Conservation (phyloP, 2,888 invertebrate species). For the Megalurothrips usitatus region DNA sequence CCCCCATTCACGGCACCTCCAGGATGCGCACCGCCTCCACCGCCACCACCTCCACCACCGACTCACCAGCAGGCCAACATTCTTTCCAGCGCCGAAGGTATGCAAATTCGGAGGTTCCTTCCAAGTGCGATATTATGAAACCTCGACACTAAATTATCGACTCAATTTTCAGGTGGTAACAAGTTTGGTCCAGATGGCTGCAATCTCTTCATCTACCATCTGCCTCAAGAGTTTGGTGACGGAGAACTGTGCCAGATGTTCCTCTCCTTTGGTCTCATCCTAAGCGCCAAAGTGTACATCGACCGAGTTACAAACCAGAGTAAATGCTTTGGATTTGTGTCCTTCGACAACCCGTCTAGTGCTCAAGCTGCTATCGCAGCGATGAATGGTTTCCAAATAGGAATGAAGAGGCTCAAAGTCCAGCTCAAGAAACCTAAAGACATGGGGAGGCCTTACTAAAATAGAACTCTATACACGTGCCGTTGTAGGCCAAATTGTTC, state of each 20-base stretch:
- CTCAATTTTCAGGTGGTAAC: conserved; percentile 69
- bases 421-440: conserved; percentile 99
- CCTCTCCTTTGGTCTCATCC: conserved; percentile 98
- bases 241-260: conserved; percentile 99
- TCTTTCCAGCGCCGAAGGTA: background rate
- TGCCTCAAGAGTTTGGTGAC: conserved; percentile 99
- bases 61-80: background rate
- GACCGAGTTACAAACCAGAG: conserved; percentile 99
- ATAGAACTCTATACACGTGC: background rate
- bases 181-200: conserved; percentile 99
- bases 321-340: conserved; percentile 99
- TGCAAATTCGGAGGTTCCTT: background rate
- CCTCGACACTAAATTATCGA: background rate
- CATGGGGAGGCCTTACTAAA: conserved; percentile 95
- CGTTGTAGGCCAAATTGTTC: no score
- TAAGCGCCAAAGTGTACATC: conserved; percentile 99
- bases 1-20: background rate
- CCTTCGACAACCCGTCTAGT: conserved; percentile 97
- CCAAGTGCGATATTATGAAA: background rate
- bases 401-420: conserved; percentile 99
- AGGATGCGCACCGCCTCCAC: background rate
- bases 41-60: background rate
- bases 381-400: conserved; percentile 99
- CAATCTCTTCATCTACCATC: conserved; percentile 99
- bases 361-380: conserved; percentile 98